Evolutionary conservation across 1,140 invertebrate species (phyloP), one percentile per base, ranked within the genome.

Genomic region (Nasonia giraulti): DNA sequence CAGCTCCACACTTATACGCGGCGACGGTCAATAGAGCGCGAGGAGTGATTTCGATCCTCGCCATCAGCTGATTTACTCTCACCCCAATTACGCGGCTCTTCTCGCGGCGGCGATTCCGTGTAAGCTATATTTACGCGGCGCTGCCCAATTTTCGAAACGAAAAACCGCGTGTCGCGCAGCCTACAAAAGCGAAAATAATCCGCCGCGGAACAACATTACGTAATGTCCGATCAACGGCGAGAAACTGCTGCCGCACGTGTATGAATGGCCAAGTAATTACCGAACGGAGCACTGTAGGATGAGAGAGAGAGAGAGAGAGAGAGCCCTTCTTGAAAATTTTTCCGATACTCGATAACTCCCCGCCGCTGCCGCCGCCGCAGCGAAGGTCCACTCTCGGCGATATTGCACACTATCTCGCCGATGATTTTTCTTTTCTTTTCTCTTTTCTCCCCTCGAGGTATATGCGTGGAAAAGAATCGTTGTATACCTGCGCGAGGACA

Each of bases 221-320:
- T n/a, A 62, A 62, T 27, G 1, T 27, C 27, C 27, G 27, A 27
- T 27, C 27, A 27, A 27, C 27, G 27, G 27, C 27, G 27, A 27
- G 27, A 27, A 27, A 27, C 1, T 27, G 27, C 27, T 27, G 27
- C 1, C 27, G 27, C 31, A 31, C 68, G 31, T 23, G 37, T n/a
- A 75, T 40, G 73, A 75, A 75, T 75, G 37, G 73, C 73, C 73
- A 40, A 44, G 73, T 33, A 75, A 75, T 75, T 75, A 75, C 73
- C 37, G 73, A 10, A 20, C 73, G 31, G 20, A 40, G 27, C 33
- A 20, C 37, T 11, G 14, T 1, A 27, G 27, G 10, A 55, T 62
- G 33, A 37, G 33, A 27, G 27, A 27, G 27, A 27, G 23, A 23
- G 23, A 23, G 23, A 23, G 27, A 27, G 1, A 27, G 27, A 17